phyloP scores from a whole-genome alignment of 2,113 vertebrate genomes.

The Ptychochromis oligacanthus region DNA sequence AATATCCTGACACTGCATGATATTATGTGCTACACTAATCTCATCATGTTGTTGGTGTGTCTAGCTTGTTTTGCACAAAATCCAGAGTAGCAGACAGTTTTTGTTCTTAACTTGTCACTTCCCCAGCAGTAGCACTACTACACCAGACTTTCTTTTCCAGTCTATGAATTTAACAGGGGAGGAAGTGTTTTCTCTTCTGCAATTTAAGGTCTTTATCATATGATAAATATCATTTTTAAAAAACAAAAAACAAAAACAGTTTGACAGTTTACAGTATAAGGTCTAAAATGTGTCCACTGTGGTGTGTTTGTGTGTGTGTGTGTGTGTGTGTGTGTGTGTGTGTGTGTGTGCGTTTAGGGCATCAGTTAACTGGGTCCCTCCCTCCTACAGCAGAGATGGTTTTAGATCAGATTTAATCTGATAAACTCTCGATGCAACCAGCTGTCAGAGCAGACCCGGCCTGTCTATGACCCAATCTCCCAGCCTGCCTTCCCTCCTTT shows the following conservation, averaged over 20 bases:
- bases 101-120: background rate
- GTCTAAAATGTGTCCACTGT: background rate
- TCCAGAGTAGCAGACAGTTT: background rate
- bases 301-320: background rate
- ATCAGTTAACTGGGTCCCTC: slow-evolving; percentile 55
- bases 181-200: background rate
- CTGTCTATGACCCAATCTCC: slow-evolving; percentile 46
- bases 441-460: slow-evolving; percentile 62
- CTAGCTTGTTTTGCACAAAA: background rate
- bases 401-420: slow-evolving; percentile 78
- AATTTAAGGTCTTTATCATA: background rate
- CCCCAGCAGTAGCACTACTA: background rate
- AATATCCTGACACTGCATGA: background rate
- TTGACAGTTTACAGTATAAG: background rate
- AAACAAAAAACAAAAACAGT: background rate
- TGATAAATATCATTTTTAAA: background rate
- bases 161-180: background rate
- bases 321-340: background rate
- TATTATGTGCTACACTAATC: background rate
- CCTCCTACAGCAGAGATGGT: slow-evolving; percentile 59
- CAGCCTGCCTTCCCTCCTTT: background rate
- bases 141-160: background rate
- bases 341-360: slow-evolving; percentile 6
- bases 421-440: slow-evolving; percentile 75
- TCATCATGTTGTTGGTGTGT: background rate